A percentile compares a stretch with the other conserved stretches of the same genome.
phyloP scores from a whole-genome alignment of 2,888 invertebrate genomes.

The Sycophila texana region DNA sequence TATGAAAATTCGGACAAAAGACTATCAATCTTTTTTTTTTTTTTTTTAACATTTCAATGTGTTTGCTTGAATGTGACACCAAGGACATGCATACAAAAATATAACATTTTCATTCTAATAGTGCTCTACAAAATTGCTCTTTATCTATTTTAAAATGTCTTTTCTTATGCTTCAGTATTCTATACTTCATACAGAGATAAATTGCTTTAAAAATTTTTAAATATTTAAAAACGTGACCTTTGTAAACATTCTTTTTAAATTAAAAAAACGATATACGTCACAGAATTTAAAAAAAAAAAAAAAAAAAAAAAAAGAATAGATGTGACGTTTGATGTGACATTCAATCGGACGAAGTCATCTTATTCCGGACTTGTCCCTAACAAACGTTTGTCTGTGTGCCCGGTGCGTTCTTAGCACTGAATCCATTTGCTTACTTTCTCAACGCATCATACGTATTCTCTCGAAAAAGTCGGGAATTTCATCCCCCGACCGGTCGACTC shows the following conservation, averaged over 20 bases:
- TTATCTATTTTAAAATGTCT: not conserved
- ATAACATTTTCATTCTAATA: not conserved
- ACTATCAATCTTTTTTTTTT: not conserved
- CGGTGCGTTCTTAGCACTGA: slow-evolving; percentile 11
- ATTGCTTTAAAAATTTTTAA: not conserved
- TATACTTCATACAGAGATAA: not conserved
- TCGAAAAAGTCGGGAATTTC: slow-evolving; percentile 1
- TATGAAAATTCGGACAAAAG: not conserved
- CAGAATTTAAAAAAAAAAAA: too few species aligned
- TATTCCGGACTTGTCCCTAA: slow-evolving; percentile 43
- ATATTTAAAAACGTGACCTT: not conserved
- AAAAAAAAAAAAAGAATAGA: not conserved
- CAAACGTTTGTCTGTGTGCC: not conserved
- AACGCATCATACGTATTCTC: not conserved
- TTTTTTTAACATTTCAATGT: slow-evolving; percentile 20
- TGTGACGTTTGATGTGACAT: slow-evolving; percentile 21
- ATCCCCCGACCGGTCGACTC: slow-evolving; percentile 1
- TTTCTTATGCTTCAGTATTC: not conserved
- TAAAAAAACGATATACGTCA: too few species aligned
- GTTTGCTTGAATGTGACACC: slow-evolving; percentile 40
- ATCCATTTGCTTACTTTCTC: slow-evolving; percentile 12
- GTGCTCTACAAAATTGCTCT: not conserved
- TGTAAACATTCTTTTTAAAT: not conserved
- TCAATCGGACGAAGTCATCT: slow-evolving; percentile 4
- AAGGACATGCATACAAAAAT: slow-evolving; percentile 10